These are phyloP conservation scores for Formica exsecta DNA, from an alignment of 1,140 invertebrate genomes.

Conservation along the genomic window DNA sequence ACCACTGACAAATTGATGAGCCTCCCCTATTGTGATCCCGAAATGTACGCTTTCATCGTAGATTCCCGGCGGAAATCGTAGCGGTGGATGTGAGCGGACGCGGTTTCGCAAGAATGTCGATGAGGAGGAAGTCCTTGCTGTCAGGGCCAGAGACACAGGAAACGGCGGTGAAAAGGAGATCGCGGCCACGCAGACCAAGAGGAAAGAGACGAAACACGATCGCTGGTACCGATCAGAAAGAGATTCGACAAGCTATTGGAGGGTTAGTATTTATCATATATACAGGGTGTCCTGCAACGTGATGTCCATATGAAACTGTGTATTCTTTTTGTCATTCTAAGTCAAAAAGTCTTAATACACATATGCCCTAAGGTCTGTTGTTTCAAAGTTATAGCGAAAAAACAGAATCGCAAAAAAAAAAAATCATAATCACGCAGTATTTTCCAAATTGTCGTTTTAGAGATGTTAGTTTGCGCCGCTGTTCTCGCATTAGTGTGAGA, in stretches of 20 bases:
- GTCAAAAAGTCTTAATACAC: too few species aligned
- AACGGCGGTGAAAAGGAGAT: conserved; percentile 89
- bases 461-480: too few species aligned
- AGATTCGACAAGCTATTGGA: conserved; percentile 92
- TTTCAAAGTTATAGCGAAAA: too few species aligned
- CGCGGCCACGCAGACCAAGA: conserved; percentile 91
- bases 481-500: too few species aligned
- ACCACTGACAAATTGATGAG: conserved; percentile 18
- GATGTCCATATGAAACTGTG: too few species aligned
- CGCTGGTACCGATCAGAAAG: conserved; percentile 94
- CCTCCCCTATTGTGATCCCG: conserved; percentile 16
- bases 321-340: too few species aligned
- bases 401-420: too few species aligned
- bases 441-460: too few species aligned
- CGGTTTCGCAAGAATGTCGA: conserved; percentile 95
- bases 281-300: too few species aligned
- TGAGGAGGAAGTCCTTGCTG: conserved; percentile 92
- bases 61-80: conserved; percentile 95
- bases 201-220: conserved; percentile 96
- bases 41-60: conserved; percentile 78
- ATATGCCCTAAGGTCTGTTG: too few species aligned
- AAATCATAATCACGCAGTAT: too few species aligned
- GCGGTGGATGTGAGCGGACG: conserved; percentile 94
- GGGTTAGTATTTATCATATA: conserved; percentile 88
- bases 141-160: conserved; percentile 86